These are phyloP conservation scores for Limnephilus lunatus DNA, from an alignment of 2,888 invertebrate genomes.

Conservation along the genomic window DNA sequence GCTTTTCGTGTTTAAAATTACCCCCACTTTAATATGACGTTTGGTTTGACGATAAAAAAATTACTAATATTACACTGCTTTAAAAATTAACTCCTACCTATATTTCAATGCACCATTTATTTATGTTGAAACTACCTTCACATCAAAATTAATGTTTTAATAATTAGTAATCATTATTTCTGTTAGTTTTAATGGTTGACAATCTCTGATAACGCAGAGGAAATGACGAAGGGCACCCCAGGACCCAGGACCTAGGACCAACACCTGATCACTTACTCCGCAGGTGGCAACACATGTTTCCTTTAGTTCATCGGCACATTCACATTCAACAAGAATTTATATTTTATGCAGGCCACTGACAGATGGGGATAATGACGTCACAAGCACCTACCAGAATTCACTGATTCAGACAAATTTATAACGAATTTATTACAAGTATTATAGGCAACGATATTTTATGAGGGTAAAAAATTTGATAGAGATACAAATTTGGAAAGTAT, in stretches of 20 bases:
- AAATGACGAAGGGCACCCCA: neutral
- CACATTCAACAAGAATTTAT: slow-evolving; percentile 3
- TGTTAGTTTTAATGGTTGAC: neutral
- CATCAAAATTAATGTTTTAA: too few species aligned
- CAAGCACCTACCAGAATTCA: neutral
- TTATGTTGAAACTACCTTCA: too few species aligned
- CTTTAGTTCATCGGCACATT: slow-evolving; percentile 5
- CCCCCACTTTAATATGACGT: neutral
- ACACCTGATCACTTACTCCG: slow-evolving; percentile 28
- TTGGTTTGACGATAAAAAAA: neutral
- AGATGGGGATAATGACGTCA: neutral
- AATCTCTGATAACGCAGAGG: neutral
- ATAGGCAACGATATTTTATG: neutral
- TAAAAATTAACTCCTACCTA: neutral
- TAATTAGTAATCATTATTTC: neutral
- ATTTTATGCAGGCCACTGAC: neutral
- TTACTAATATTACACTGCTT: neutral
- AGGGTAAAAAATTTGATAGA: neutral
- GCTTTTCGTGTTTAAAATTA: too few species aligned
- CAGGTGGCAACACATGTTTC: slow-evolving; percentile 39
- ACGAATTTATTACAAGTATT: neutral
- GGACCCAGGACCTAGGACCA: neutral
- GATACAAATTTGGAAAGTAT: neutral
- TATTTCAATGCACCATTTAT: too few species aligned
- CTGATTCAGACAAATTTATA: neutral